Evolutionary conservation across 2,797 vertebrate species (phyloP).

Genomic region (Anguilla obscura): DNA sequence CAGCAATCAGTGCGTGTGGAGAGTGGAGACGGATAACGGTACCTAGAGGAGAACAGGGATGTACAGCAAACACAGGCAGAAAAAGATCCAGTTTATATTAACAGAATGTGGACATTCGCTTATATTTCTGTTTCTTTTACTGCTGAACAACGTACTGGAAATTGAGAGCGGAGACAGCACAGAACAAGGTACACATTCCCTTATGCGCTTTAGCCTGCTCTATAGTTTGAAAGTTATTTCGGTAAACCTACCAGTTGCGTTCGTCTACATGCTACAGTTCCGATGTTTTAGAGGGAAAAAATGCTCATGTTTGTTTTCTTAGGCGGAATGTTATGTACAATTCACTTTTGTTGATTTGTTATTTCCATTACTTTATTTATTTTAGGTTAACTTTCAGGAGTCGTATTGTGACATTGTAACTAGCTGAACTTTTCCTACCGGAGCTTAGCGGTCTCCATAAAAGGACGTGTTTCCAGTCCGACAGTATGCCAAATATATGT

Average conservation of each 20-base stretch:
- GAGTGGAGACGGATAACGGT: constrained; percentile 59
- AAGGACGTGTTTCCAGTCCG: constrained; percentile 55
- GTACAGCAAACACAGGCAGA: constrained; percentile 77
- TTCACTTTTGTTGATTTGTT: background rate
- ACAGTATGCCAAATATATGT: background rate
- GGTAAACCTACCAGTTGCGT: constrained; percentile 58
- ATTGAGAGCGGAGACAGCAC: constrained; percentile 50
- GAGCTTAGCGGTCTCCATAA: constrained; percentile 58
- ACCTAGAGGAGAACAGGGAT: constrained; percentile 66
- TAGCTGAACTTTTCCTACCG: constrained; percentile 32
- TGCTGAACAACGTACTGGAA: constrained; percentile 56
- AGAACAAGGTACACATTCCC: constrained; percentile 56
- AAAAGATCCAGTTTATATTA: constrained; percentile 61
- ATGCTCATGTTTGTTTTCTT: background rate
- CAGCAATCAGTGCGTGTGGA: constrained; percentile 43
- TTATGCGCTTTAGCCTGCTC: background rate
- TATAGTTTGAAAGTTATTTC: constrained; percentile 34
- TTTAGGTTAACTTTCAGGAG: background rate
- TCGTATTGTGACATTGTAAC: constrained; percentile 5
- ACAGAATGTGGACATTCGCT: constrained; percentile 57
- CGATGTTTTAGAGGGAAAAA: background rate
- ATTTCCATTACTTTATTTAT: background rate
- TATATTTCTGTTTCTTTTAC: constrained; percentile 52
- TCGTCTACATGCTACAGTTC: background rate
- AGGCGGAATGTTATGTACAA: background rate